phyloP scores from a whole-genome alignment of 1,140 invertebrate species.

The Coptotermes formosanus region DNA sequence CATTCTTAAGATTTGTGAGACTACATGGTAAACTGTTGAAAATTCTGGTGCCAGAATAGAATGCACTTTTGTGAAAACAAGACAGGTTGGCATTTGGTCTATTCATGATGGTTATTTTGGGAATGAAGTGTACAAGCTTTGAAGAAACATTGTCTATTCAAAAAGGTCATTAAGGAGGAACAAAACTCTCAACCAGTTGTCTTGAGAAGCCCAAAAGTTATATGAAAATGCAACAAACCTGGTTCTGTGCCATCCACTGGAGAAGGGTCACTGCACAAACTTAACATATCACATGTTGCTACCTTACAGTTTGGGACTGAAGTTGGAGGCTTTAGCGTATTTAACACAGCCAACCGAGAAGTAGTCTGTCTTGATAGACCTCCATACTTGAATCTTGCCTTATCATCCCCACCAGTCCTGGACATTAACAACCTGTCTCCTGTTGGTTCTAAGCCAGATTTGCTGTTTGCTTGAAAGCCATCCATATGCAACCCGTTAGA shows the following conservation, averaged over 20 bases:
- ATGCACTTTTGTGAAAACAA: no score
- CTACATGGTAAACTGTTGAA: no score
- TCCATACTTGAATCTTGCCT: background rate
- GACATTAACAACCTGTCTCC: background rate
- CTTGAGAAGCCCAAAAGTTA: no score
- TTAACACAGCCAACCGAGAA: background rate
- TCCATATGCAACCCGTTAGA: background rate
- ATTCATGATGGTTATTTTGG: no score
- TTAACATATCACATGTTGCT: background rate
- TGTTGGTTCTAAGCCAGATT: background rate
- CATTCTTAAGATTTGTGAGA: no score
- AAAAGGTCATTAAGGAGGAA: no score
- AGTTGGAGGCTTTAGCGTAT: background rate
- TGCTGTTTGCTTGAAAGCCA: no score
- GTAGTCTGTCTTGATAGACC: background rate
- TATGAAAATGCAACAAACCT: background rate
- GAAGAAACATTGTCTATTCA: no score
- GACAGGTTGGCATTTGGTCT: no score
- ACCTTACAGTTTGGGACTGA: background rate
- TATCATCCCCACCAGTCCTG: background rate
- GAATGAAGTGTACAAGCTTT: no score
- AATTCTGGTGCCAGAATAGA: no score
- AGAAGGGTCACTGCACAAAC: background rate
- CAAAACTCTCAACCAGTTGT: no score
- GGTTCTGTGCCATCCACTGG: background rate